Conservation (phyloP, 2,888 invertebrate genomes). For the Marronus borbonicus region DNA sequence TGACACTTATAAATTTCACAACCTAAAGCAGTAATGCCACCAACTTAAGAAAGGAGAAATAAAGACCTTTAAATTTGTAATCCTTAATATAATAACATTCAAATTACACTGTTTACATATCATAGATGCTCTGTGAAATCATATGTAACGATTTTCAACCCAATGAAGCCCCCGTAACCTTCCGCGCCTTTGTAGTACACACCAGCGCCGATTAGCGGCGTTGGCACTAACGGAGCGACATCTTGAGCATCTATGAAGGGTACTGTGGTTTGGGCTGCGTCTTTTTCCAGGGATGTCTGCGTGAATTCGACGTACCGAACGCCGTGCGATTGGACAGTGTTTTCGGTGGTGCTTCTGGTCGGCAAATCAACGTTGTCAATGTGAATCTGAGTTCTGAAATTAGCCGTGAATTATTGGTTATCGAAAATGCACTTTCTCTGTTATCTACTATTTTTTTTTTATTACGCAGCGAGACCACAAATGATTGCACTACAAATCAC, state of each 20-base stretch:
- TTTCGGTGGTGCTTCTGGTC: not conserved
- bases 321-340: not conserved
- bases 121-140: conserved; percentile 63
- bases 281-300: conserved; percentile 70
- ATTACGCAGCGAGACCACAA: too few species aligned
- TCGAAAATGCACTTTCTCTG: not conserved
- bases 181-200: conserved; percentile 72
- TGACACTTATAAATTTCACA: too few species aligned
- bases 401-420: not conserved
- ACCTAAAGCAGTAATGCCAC: too few species aligned
- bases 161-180: conserved; percentile 73
- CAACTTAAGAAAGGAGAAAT: too few species aligned
- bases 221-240: conserved; percentile 69
- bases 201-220: conserved; percentile 72
- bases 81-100: too few species aligned
- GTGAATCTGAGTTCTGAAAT: conserved; percentile 50
- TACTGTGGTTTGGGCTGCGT: conserved; percentile 73
- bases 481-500: too few species aligned
- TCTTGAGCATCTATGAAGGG: conserved; percentile 74
- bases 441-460: too few species aligned
- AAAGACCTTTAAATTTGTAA: too few species aligned
- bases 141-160: conserved; percentile 71
- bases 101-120: not conserved
- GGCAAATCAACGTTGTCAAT: conserved; percentile 63
- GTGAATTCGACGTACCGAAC: conserved; percentile 71